Evolutionary conservation across 1,140 invertebrate genomes (phyloP).

Genomic region (Aradophagus sp.): DNA sequence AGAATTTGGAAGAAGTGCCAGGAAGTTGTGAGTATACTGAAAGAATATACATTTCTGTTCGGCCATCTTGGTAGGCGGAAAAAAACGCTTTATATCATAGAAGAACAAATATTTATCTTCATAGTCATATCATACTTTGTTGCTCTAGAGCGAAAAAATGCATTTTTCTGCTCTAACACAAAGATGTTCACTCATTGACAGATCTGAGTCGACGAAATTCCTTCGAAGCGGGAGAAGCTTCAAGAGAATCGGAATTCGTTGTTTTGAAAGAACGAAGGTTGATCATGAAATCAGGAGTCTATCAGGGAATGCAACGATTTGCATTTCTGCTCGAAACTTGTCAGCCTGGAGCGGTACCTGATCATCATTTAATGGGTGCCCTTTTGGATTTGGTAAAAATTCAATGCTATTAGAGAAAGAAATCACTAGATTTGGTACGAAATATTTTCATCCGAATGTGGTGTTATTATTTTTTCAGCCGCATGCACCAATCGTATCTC

Average conservation of each 20-base stretch:
- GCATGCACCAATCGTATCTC: conserved; percentile 91
- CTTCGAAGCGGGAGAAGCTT: conserved; percentile 84
- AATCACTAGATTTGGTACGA: too few relatives aligned
- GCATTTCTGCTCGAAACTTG: conserved; percentile 95
- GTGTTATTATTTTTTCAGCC: conserved; percentile 78
- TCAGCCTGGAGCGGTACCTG: conserved; percentile 95
- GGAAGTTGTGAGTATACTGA: conserved; percentile 84
- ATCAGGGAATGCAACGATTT: conserved; percentile 88
- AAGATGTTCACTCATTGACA: conserved; percentile 63
- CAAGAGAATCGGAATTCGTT: conserved; percentile 88
- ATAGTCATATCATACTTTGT: too few relatives aligned
- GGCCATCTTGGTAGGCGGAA: too few relatives aligned
- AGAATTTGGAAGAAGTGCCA: conserved; percentile 87
- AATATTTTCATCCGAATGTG: too few relatives aligned
- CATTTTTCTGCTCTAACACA: too few relatives aligned
- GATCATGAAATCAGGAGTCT: conserved; percentile 83
- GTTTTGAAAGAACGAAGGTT: conserved; percentile 89
- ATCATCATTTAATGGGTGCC: conserved; percentile 96
- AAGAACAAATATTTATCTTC: too few relatives aligned
- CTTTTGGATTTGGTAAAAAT: conserved; percentile 91
- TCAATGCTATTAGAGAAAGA: background rate
- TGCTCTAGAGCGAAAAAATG: too few relatives aligned
- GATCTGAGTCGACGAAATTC: conserved; percentile 90
- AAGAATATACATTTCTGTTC: too few relatives aligned
- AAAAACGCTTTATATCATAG: too few relatives aligned